phyloP scores from a whole-genome alignment of 1,140 invertebrate species.

The Tetraneura akinire region DNA sequence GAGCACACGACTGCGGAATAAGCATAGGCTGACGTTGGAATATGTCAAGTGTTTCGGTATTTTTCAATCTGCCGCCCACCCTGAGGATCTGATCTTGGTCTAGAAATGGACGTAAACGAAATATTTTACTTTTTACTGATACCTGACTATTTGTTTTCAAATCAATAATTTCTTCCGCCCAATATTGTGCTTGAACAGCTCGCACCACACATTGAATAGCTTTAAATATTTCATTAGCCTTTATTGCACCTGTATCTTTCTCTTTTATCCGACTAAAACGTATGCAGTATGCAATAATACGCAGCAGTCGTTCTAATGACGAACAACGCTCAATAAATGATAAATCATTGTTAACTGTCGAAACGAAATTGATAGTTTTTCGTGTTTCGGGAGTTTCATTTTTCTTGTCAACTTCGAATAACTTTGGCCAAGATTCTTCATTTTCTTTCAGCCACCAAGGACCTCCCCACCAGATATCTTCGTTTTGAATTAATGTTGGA shows the following conservation, averaged over 20 bases:
- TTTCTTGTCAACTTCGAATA: not conserved
- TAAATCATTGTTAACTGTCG: not conserved
- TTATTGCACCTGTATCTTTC: not conserved
- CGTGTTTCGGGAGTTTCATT: not conserved
- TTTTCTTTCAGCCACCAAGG: not conserved
- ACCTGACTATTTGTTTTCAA: not conserved
- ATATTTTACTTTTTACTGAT: constrained; percentile 21
- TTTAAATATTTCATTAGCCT: not conserved
- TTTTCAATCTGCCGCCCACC: constrained; percentile 11
- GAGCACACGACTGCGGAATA: not conserved
- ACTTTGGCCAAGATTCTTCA: not conserved
- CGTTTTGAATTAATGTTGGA: not conserved
- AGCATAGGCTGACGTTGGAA: not conserved
- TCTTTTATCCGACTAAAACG: not conserved
- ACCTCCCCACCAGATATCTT: constrained; percentile 52
- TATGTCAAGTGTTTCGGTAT: not conserved
- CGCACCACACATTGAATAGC: not conserved
- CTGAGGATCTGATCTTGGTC: not conserved
- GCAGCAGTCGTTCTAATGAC: not conserved
- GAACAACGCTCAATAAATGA: not conserved
- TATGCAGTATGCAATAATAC: not conserved
- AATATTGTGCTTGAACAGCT: not conserved
- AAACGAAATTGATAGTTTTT: not conserved
- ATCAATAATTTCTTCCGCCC: not conserved
- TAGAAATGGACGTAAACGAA: constrained; percentile 6